These are phyloP conservation scores for Poeciliopsis turrubarensis DNA, from an alignment of 2,113 vertebrate species.

Conservation along the genomic window DNA sequence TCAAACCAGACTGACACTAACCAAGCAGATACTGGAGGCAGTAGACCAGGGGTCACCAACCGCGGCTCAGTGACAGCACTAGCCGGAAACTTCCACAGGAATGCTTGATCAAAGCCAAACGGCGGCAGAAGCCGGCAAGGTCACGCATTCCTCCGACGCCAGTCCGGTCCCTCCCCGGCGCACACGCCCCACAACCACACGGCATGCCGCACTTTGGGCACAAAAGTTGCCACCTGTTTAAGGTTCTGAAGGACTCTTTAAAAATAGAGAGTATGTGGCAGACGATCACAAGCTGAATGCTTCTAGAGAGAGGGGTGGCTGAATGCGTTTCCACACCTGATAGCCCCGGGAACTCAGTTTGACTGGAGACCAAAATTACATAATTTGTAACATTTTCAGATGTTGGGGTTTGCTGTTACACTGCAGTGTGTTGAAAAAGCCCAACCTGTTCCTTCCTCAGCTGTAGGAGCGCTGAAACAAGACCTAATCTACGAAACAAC, in stretches of 20 bases:
- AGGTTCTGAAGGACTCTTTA: conserved; percentile 24
- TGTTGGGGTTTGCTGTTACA: too few species aligned
- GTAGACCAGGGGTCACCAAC: neutral
- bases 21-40: too few species aligned
- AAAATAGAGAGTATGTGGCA: conserved; percentile 30
- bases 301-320: conserved; percentile 1
- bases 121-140: conserved; percentile 84
- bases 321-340: neutral
- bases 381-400: too few species aligned
- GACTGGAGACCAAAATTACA: neutral
- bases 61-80: conserved; percentile 54
- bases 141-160: conserved; percentile 81
- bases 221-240: conserved; percentile 71
- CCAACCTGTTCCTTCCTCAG: too few species aligned
- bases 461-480: too few species aligned
- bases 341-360: too few species aligned
- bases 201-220: conserved; percentile 56
- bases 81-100: conserved; percentile 86
- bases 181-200: conserved; percentile 64
- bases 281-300: conserved; percentile 71
- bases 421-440: too few species aligned
- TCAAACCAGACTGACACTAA: too few species aligned
- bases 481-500: too few species aligned
- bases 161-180: conserved; percentile 79
- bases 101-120: conserved; percentile 88